Conservation (phyloP, 2,113 vertebrate genomes). For the Heptranchias perlo region DNA sequence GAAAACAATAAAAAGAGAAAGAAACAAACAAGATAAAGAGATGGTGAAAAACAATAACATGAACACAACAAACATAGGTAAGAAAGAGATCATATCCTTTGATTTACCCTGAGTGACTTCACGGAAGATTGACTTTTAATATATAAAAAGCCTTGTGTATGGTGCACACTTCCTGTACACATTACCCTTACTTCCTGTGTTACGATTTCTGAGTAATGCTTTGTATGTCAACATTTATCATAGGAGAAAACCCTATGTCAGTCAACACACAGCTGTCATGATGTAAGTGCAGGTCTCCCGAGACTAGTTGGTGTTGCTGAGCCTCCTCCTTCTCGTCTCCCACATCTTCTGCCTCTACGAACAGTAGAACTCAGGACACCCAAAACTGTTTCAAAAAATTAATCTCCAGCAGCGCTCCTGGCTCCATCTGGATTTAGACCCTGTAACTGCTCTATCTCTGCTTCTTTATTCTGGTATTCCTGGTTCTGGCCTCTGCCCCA, state of each 20-base stretch:
- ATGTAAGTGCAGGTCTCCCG: not conserved
- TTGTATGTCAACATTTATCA: not conserved
- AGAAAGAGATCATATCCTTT: too few species aligned
- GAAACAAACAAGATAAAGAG: too few species aligned
- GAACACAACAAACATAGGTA: too few species aligned
- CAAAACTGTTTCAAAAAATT: too few species aligned
- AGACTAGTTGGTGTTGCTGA: too few species aligned
- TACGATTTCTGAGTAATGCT: not conserved
- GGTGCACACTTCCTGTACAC: not conserved
- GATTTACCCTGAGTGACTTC: not conserved
- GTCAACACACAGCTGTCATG: too few species aligned
- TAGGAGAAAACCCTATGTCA: too few species aligned
- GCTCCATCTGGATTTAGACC: not conserved
- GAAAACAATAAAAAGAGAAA: too few species aligned
- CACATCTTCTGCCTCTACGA: not conserved
- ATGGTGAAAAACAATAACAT: too few species aligned
- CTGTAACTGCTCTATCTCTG: not conserved
- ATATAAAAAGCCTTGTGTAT: not conserved
- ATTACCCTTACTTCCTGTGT: not conserved
- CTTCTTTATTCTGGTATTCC: not conserved
- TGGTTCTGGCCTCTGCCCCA: not conserved
- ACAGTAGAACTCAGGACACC: not conserved
- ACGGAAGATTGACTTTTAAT: not conserved
- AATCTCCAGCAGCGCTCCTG: not conserved
- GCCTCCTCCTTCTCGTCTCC: not conserved